Evolutionary conservation across 2,888 invertebrate genomes (phyloP), one percentile per base, ranked within the genome.

Genomic region (Andricus quercusramuli): DNA sequence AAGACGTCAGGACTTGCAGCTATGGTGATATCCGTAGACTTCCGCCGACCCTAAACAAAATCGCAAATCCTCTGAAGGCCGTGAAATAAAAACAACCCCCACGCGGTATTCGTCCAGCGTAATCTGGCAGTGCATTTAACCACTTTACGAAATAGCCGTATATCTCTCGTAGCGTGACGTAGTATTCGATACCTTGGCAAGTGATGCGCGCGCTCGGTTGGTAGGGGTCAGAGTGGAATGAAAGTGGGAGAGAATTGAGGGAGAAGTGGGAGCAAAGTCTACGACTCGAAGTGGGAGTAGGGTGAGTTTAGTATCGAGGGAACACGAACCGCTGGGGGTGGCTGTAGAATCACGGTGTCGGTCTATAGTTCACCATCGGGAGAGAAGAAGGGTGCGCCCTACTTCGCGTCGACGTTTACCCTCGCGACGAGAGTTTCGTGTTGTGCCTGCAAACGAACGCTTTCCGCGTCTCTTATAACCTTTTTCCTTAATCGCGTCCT

Each of bases 71-170:
- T 47, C 25, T 68, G 47, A 68, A 17, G 68, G 17, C 15, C 22
- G 22, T 22, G 47, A 47, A 51, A 51, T n/a, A 70, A n/a, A 29
- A 74, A 74, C n/a, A 74, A 74, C 29, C 32, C 74, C 74, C 74
- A 74, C 74, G 82, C 82, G 85, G 84, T 85, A 85, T 85, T 85
- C 83, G 84, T 83, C 84, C 80, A 83, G 84, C 89, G 88, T 90
- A 91, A 91, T 92, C 90, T 90, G 89, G 89, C 89, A 90, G 92
- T 91, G 91, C 90, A 92, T 92, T 92, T 91, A 91, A 92, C 90
- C 90, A 91, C 90, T 91, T 90, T 90, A 89, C 87, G 90, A 91
- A 90, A 90, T 90, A 89, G 89, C 87, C 89, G 89, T 91, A 90
- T 89, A 90, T 90, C 87, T 89, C 86, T 80, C 85, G 82, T 86